Base-by-base conservation (phyloP, 1,140 invertebrate species). In the Meteorus sp. region DNA sequence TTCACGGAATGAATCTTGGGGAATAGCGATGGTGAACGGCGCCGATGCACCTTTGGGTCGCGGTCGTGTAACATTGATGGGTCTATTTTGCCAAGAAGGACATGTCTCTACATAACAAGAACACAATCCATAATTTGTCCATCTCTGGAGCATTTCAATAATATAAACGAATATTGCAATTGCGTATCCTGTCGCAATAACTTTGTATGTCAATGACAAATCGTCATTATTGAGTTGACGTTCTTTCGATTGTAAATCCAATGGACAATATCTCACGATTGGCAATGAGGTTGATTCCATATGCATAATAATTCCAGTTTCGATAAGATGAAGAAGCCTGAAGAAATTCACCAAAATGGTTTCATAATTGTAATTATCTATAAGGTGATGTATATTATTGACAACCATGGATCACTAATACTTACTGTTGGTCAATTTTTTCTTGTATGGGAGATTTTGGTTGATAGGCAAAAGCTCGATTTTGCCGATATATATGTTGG, bases 171-270 rank as follows among this genome's bases (percentile, higher is more conserved):
- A 75, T 3, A 82, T 48, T 1, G 88, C 83, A 0, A 86, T 78
- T 0, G 78, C 73, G 54, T 86, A 85, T 1, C 85, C 84, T 51
- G 84, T 83, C 2, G 89, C 76, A 43, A 89, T 81, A 3, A 85
- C 79, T 48, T 81, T 75, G 59, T 92, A 93, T 0, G 91, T 93
- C 72, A 89, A 85, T 37, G 80, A 71, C 1, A 92, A 76, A 71
- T 85, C 84, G 23, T 81, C 72, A 65, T 92, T 89, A 43, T 85
- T 73, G 7, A 94, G 74, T 68, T 88, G 86, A 2, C 90, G 80
- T 63, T 93, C 91, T 33, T 86, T 90, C n/a, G 86, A 90, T 45
- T 86, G 88, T 29, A 93, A 77, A 75, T 92, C 84, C 20, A 91
- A 77, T 0, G 91, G 91, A 66, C 92, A 94, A 41, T 92, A 88